These are phyloP conservation scores for Amphipyra berbera DNA, from an alignment of 2,888 invertebrate genomes.

Conservation along the genomic window DNA sequence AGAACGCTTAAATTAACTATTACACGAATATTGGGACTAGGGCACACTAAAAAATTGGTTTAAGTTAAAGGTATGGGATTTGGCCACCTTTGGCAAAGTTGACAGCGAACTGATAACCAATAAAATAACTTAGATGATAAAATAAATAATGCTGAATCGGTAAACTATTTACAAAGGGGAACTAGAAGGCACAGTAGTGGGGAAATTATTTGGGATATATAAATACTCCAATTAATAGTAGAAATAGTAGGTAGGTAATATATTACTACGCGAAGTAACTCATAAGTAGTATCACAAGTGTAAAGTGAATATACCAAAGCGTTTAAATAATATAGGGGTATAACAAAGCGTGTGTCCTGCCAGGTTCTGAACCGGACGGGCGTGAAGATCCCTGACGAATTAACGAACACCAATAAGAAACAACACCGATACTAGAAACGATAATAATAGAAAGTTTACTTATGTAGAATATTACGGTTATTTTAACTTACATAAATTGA, in stretches of 20 bases:
- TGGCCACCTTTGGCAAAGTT: slow-evolving; percentile 63
- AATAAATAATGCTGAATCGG: slow-evolving; percentile 57
- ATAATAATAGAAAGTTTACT: slow-evolving; percentile 65
- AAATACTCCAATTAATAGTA: slow-evolving; percentile 43
- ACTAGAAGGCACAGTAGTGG: slow-evolving; percentile 88
- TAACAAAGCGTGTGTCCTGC: slow-evolving; percentile 32
- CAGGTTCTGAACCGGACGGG: slow-evolving; percentile 17
- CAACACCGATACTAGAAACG: slow-evolving; percentile 74
- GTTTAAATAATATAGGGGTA: slow-evolving; percentile 35
- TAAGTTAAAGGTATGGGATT: slow-evolving; percentile 48
- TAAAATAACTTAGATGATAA: slow-evolving; percentile 43
- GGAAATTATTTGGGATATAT: slow-evolving; percentile 67
- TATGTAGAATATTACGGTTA: slow-evolving; percentile 71
- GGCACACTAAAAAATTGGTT: slow-evolving; percentile 67
- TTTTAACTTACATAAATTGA: slow-evolving; percentile 70
- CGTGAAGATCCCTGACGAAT: slow-evolving; percentile 62
- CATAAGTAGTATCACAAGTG: slow-evolving; percentile 33
- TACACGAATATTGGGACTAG: slow-evolving; percentile 71
- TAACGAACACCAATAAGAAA: slow-evolving; percentile 69
- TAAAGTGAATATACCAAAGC: slow-evolving; percentile 43
- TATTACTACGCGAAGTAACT: slow-evolving; percentile 37
- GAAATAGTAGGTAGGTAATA: slow-evolving; percentile 30
- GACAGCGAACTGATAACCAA: slow-evolving; percentile 40
- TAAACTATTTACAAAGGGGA: slow-evolving; percentile 80
- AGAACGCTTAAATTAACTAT: slow-evolving; percentile 67